Evolutionary conservation across 2,113 vertebrate species (phyloP), one percentile per base, ranked within the genome.

Genomic region (Callopanchax toddi): DNA sequence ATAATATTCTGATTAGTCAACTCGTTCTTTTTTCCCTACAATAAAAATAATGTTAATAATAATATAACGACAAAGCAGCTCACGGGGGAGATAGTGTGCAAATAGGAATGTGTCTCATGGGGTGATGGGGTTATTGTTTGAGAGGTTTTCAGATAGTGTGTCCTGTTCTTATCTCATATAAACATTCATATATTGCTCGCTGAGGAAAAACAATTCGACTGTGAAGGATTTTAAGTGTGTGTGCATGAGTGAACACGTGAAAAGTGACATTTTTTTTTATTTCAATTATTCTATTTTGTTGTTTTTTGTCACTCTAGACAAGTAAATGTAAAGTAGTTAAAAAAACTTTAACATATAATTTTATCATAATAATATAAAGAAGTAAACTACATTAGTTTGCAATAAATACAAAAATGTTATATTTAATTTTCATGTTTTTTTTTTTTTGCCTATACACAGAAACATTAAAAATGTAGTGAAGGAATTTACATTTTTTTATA

Each of bases 161-260:
- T 92, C 87, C 85, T 91, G 86, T 94, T 92, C 91, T 87, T 91
- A 90, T 91, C 87, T 93, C 89, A 93, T 95, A 91, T 93, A 92
- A 91, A 91, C 86, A 92, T 87, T 91, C 92, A 60, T 36, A 91
- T 68, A 87, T 69, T 60, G 92, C 89, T 91, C 73, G 87, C 37
- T 87, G 81, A 91, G 91, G 92, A 91, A 91, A 22, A 56, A 43
- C 57, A 74, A 5, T 67, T 71, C 37, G 50, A 23, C 40, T 42
- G 56, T 56, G 53, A 45, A 67, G 8, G 10, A 49, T 36, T 56
- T 25, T 43, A 0, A 55, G 44, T 64, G 46, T 63, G 18, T 59
- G 37, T 20, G 29, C 20, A 52, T 60, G 29, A n/a, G 67, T 61
- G 54, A 29, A 29, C 26, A 26, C 6, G 26, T 26, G 26, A 4